Base-by-base conservation (phyloP, 2,888 invertebrate genomes). In the Mythimna pallens region DNA sequence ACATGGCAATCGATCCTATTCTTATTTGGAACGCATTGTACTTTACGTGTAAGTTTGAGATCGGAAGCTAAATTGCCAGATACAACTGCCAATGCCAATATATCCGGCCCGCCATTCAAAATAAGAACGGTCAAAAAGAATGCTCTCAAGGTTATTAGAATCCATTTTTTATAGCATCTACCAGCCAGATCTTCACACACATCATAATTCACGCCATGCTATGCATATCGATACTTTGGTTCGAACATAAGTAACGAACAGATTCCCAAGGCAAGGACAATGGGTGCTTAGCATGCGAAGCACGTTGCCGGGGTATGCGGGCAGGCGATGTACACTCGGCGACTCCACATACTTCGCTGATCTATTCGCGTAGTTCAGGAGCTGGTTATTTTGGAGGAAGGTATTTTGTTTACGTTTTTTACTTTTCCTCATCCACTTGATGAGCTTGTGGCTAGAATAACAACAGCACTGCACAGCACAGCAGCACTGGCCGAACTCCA, bases 181-280 rank as follows among this genome's bases (percentile, higher is more conserved):
- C 55, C 55, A 59, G 14, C 36, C 64, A 69, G 64, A 70, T 81
- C 68, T 75, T 72, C 71, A 73, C 76, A 73, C 65, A 66, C 64
- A 74, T 82, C 78, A 85, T 82, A 82, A 85, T 86, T 86, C 82
- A 80, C 69, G 66, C 50, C 73, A 71, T 79, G 80, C 82, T 73
- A 80, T 30, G 30, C 3, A 30, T 76, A 78, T 76, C 83, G 82
- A 82, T 79, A 64, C 70, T 65, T 50, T 73, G 64, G 69, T 64
- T 71, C 36, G 73, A 78, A 79, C 76, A 82, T 81, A 83, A 86
- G 87, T 89, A 88, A 89, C 86, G 89, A 86, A 86, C 87, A 82
- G 78, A 85, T 88, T 89, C 87, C 81, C 84, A 54, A 67, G 40
- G 62, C 87, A 87, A 88, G 86, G 88, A 86, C 90, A 89, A 84